Percentiles rank a stretch among this genome's conserved stretches.
Evolutionary conservation across 2,113 vertebrate genomes (phyloP).

Genomic region (Coptodon rendalli): DNA sequence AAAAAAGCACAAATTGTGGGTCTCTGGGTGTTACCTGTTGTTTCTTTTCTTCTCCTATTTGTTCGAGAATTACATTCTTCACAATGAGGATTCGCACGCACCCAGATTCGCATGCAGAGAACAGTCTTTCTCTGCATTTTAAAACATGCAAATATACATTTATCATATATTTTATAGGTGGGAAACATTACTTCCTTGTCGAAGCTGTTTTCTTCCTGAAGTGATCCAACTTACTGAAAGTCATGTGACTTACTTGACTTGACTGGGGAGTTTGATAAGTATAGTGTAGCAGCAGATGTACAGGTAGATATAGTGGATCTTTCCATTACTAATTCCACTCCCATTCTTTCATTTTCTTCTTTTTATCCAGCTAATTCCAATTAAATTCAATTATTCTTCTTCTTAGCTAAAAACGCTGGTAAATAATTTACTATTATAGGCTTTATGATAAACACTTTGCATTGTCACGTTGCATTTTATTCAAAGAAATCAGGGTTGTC

Average conservation of each 20-base stretch:
- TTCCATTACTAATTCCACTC: neutral
- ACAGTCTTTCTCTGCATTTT: neutral
- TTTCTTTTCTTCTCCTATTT: neutral
- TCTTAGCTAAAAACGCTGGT: neutral
- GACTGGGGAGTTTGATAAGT: neutral
- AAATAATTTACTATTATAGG: neutral
- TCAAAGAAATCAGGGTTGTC: neutral
- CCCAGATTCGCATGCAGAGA: neutral
- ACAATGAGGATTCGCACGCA: rapidly evolving
- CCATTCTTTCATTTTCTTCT: neutral
- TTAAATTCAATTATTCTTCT: neutral
- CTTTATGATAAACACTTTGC: neutral
- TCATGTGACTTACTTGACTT: slow-evolving; percentile 10
- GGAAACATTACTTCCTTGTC: neutral
- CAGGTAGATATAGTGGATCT: neutral
- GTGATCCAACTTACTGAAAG: neutral
- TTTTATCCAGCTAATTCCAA: neutral
- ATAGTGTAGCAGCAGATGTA: neutral
- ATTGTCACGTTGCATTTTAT: neutral
- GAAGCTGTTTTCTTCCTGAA: neutral
- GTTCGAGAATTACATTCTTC: neutral
- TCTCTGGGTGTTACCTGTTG: neutral
- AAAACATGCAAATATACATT: neutral
- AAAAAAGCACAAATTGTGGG: neutral
- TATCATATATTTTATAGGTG: neutral